Conservation (phyloP, 2,113 vertebrate genomes). For the Oryzias woworae region DNA sequence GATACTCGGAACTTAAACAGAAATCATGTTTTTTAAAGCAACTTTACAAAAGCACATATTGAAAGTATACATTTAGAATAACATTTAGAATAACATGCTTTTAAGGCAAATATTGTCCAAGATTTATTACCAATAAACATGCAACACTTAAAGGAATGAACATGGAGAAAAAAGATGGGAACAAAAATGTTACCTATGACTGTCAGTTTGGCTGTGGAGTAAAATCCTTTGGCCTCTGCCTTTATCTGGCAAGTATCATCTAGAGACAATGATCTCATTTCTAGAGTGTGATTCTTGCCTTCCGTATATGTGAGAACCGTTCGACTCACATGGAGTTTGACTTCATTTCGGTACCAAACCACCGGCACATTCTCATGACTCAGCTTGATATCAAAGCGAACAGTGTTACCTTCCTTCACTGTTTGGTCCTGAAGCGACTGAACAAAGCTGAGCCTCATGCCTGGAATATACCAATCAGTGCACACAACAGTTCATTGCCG, state of each 20-base stretch:
- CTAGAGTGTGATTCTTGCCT: constrained; percentile 87
- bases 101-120: no score
- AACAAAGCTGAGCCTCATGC: constrained; percentile 89
- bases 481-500: constrained; percentile 19
- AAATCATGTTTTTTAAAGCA: no score
- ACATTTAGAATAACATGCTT: no score
- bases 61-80: no score
- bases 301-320: constrained; percentile 86
- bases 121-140: no score
- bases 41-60: no score
- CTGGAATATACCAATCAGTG: constrained; percentile 76
- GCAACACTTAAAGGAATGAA: background rate
- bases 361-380: constrained; percentile 89
- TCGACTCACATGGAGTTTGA: constrained; percentile 90
- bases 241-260: constrained; percentile 97
- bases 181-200: constrained; percentile 86
- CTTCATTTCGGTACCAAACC: constrained; percentile 94
- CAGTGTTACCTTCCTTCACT: constrained; percentile 90
- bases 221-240: constrained; percentile 88
- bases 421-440: constrained; percentile 89
- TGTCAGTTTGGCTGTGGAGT: constrained; percentile 84
- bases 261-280: constrained; percentile 88
- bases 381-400: constrained; percentile 89
- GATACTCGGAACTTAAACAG: no score
- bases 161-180: background rate